Percentiles rank a stretch among this genome's conserved stretches.
These are phyloP conservation scores for Seriola quinqueradiata DNA, from an alignment of 2,113 vertebrate genomes.

Conservation along the genomic window DNA sequence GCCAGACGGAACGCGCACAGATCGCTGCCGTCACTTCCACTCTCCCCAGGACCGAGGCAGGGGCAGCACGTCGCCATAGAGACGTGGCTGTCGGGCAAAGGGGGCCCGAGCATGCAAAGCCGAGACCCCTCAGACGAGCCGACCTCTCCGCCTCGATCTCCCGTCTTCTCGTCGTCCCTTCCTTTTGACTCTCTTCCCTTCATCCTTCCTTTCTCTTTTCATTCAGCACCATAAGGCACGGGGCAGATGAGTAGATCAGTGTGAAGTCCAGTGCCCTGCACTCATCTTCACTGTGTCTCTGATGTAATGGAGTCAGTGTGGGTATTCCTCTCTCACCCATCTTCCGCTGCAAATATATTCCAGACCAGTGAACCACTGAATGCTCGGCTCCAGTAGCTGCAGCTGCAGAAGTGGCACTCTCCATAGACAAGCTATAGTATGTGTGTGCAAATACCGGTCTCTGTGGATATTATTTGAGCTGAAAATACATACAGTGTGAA, in stretches of 20 bases:
- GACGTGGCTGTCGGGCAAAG: conserved; percentile 52
- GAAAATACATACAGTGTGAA: conserved; percentile 17
- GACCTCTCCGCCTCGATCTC: conserved; percentile 11
- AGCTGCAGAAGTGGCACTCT: conserved; percentile 56
- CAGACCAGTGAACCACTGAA: conserved; percentile 65
- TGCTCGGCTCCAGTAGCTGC: conserved; percentile 56
- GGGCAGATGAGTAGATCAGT: conserved; percentile 16
- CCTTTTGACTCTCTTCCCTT: background rate
- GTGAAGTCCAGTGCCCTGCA: conserved; percentile 35
- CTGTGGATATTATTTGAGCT: conserved; percentile 28
- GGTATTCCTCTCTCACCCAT: conserved; percentile 54
- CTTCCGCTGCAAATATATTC: conserved; percentile 63
- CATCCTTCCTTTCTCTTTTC: background rate
- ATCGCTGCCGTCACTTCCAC: conserved; percentile 70
- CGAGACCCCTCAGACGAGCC: conserved; percentile 13
- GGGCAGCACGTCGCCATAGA: conserved; percentile 71
- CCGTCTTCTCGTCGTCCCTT: background rate
- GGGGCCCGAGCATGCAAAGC: background rate
- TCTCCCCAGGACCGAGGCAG: conserved; percentile 46
- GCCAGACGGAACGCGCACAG: conserved; percentile 68
- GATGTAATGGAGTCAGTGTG: conserved; percentile 56
- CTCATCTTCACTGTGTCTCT: conserved; percentile 27
- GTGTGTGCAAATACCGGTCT: conserved; percentile 30
- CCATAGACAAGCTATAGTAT: conserved; percentile 23
- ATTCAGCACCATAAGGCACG: conserved; percentile 21